These are phyloP conservation scores for Fistularia tabacaria DNA, from an alignment of 2,797 vertebrate genomes.

Conservation along the genomic window DNA sequence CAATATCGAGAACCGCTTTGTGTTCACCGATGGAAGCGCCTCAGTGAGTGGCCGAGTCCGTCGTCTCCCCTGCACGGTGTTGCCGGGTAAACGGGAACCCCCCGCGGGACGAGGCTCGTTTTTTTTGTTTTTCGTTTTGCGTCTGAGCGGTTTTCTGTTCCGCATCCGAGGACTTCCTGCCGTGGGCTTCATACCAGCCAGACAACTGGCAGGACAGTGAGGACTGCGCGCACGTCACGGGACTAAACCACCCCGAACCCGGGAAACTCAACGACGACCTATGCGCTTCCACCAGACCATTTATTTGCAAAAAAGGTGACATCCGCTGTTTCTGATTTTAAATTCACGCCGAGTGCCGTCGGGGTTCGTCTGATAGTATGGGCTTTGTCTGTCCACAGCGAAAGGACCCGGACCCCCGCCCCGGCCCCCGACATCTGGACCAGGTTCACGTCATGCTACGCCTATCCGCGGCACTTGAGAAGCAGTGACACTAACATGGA, in stretches of 20 bases:
- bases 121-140: not conserved
- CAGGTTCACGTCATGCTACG: slow-evolving; percentile 57
- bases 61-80: too few species aligned
- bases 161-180: slow-evolving; percentile 54
- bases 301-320: slow-evolving; percentile 76
- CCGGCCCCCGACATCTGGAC: slow-evolving; percentile 73
- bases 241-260: slow-evolving; percentile 31
- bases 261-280: slow-evolving; percentile 68
- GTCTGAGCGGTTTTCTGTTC: not conserved
- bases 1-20: slow-evolving; percentile 47
- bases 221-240: slow-evolving; percentile 69
- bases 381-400: slow-evolving; percentile 39
- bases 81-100: too few species aligned
- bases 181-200: slow-evolving; percentile 66
- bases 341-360: not conserved
- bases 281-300: slow-evolving; percentile 60
- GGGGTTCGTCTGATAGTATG: not conserved
- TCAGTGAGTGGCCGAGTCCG: slow-evolving; percentile 49
- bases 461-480: not conserved
- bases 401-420: slow-evolving; percentile 73
- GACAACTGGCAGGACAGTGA: slow-evolving; percentile 72
- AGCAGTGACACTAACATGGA: not conserved
- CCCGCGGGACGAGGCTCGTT: too few species aligned
- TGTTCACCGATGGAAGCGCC: slow-evolving; percentile 63
- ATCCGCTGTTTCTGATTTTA: not conserved